Base-by-base conservation (phyloP, 2,797 vertebrate species). In the Clarias pachynema region DNA sequence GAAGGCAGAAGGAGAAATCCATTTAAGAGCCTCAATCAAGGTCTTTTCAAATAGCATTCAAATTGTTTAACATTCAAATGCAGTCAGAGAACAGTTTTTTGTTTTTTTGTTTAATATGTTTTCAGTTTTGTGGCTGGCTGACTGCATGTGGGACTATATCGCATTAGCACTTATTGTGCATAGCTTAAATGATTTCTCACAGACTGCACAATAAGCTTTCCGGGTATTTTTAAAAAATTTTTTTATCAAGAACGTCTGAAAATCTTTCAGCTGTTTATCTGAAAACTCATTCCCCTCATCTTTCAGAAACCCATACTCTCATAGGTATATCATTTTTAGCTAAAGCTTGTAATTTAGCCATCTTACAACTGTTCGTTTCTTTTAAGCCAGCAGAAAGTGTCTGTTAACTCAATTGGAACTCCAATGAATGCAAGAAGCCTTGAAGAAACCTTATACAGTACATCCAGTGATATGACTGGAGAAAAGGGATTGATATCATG, bases 111-210 rank as follows among this genome's bases (percentile, higher is more conserved):
- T 40, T 3, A 22, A 78, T 34, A 37, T 31, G 40, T 29, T 63
- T 63, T 44, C 22, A 62, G 34, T 79, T 63, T 63, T 26, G 37
- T 79, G 37, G 16, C 40, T 66, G 40, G 62, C 37, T 80, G 60
- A 80, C 60, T 80, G 62, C 62, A 65, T 49, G 79, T 49, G 62
- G 62, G 60, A 80, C 79, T 66, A 53, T 29, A 65, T 62, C 29
- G 37, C 40, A 80, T 80, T 66, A 80, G 62, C n/a, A 66, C 79
- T 49, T 40, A 80, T 80, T 80, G 37, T 65, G 40, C 40, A 80
- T 53, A 20, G 60, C 22, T 40, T 63, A 26, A 79, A 63, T 79
- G 22, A 63, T 79, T 63, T 65, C 60, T 44, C 37, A 44, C 78
- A 79, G 78, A 44, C 24, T 79, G 78, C 78, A 79, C 59, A 79